A percentile compares a stretch with the other conserved stretches of the same genome.
These are phyloP conservation scores for Copidosoma aretas DNA, from an alignment of 2,888 invertebrate genomes.

Conservation along the genomic window DNA sequence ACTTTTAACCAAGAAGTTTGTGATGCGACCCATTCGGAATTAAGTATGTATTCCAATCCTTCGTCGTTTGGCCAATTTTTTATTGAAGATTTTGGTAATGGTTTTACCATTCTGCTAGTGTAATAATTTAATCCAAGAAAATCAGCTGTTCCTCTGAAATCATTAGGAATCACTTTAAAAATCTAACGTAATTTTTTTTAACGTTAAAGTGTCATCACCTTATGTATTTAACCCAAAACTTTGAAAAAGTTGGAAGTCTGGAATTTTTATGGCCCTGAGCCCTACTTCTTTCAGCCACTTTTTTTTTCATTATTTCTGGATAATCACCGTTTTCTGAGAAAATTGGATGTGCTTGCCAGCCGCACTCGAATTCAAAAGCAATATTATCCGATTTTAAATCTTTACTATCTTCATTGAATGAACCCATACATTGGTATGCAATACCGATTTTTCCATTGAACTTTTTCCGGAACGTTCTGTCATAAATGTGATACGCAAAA, in stretches of 20 bases:
- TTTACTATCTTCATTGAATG: constrained; percentile 31
- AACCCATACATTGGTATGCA: constrained; percentile 23
- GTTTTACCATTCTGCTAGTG: not conserved
- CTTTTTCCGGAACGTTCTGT: constrained; percentile 65
- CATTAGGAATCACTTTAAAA: too few relatives aligned
- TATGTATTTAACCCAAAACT: constrained; percentile 65
- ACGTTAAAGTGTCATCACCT: constrained; percentile 9
- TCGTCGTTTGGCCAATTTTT: not conserved
- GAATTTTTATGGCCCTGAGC: constrained; percentile 61
- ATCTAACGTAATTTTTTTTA: constrained; percentile 36
- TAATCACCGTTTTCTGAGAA: constrained; percentile 64
- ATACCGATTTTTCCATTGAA: constrained; percentile 64
- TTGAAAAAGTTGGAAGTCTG: constrained; percentile 62
- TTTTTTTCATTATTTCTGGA: constrained; percentile 62
- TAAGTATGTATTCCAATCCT: not conserved
- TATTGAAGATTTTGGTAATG: not conserved
- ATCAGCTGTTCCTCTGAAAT: too few relatives aligned
- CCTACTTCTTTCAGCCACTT: constrained; percentile 60
- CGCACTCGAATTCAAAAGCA: constrained; percentile 60
- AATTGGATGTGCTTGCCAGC: constrained; percentile 64
- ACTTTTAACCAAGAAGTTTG: not conserved
- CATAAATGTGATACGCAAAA: constrained; percentile 69
- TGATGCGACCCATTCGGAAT: not conserved
- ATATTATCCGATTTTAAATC: constrained; percentile 37
- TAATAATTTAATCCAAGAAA: not conserved